phyloP scores from a whole-genome alignment of 2,888 invertebrate genomes.

The Andricus curvator region DNA sequence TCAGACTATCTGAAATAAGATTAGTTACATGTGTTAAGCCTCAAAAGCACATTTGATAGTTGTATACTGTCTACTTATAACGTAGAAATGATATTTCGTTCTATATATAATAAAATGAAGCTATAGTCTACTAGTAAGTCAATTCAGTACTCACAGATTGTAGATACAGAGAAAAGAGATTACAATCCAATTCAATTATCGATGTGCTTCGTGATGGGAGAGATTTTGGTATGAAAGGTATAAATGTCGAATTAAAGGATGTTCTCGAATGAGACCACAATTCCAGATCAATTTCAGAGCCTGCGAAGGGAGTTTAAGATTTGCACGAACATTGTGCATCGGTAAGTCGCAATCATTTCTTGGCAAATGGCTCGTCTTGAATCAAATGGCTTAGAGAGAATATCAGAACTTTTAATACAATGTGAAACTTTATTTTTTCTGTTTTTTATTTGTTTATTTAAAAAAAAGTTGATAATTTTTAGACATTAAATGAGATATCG shows the following conservation, averaged over 20 bases:
- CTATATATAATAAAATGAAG: not conserved
- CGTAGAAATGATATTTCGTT: slow-evolving; percentile 6
- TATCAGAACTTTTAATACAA: not conserved
- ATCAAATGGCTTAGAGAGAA: not conserved
- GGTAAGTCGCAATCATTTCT: slow-evolving; percentile 26
- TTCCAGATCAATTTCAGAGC: slow-evolving; percentile 26
- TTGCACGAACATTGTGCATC: slow-evolving; percentile 1
- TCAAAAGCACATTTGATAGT: not conserved
- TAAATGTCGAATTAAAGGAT: slow-evolving; percentile 32
- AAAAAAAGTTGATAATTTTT: no score
- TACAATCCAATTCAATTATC: slow-evolving; percentile 43
- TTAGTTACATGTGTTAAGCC: not conserved
- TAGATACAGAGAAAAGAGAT: slow-evolving; percentile 22
- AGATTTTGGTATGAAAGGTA: slow-evolving; percentile 23
- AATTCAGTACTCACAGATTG: not conserved
- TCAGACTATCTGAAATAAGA: not conserved
- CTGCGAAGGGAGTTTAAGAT: slow-evolving; percentile 25
- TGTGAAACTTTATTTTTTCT: not conserved
- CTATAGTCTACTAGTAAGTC: not conserved
- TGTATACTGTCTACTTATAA: not conserved
- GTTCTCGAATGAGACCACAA: slow-evolving; percentile 2
- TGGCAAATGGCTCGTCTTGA: not conserved
- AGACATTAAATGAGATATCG: no score
- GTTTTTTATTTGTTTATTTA: not conserved
- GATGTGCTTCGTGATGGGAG: slow-evolving; percentile 37